Evolutionary conservation across 2,797 vertebrate species (phyloP), one percentile per base, ranked within the genome.

Genomic region (Myotis pilosus): DNA sequence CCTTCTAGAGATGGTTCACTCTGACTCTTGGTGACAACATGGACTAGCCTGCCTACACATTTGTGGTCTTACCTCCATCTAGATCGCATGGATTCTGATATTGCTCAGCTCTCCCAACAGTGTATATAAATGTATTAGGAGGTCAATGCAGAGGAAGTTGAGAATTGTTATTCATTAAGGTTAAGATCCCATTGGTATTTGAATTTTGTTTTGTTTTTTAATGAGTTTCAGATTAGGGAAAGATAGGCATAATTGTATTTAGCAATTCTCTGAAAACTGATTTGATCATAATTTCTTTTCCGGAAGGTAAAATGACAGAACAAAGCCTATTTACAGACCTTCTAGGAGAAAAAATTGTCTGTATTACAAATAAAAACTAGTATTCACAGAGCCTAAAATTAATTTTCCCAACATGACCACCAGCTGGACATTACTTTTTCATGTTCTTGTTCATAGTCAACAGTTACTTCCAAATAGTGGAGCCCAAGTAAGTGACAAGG

Each of bases 241-340:
- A 20, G n/a, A 75, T 72, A 80, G 44, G 19, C 91, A 28, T 38
- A 85, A 33, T 94, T 94, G 81, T 87, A 92, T 96, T 95, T 68
- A 95, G 87, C 71, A 92, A 69, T 87, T 92, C 16, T 91, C 17
- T 28, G 55, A 91, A 96, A 84, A 55, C 49, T 55, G 78, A 62
- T 87, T 92, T 75, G 11, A 84, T 91, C 41, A 22, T 88, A 88
- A 92, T 93, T 92, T 79, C 87, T 38, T 91, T 92, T 93, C 30
- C 62, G 89, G 10, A 62, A 96, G 75, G 44, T 88, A 87, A 88
- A 92, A 81, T 90, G 57, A 74, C 69, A 92, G 69, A 93, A 84
- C 41, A 90, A 74, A 87, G 20, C 36, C 55, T 71, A 36, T 85
- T 57, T 91, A 44, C 19, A 81, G 72, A 71, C 30, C 66, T 94